Conservation (phyloP, 2,888 invertebrate species). For the Zonitis immaculata region DNA sequence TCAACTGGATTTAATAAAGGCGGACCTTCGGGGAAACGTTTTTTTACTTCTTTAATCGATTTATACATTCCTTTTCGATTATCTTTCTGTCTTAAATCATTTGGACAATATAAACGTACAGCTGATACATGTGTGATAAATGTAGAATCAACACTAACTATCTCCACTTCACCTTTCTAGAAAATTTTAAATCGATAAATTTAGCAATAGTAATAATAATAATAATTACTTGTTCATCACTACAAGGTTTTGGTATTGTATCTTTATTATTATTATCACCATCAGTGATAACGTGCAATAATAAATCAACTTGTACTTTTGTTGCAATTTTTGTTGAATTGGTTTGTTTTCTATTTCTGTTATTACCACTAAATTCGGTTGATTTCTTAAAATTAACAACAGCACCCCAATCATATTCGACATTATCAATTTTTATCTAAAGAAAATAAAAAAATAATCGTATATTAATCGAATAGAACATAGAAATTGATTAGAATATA, state of each 20-base stretch:
- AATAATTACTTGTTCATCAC: slow-evolving; percentile 54
- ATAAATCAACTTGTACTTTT: slow-evolving; percentile 74
- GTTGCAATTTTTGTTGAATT: slow-evolving; percentile 57
- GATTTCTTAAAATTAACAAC: slow-evolving; percentile 79
- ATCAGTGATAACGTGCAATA: slow-evolving; percentile 71
- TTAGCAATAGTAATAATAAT: too few species aligned
- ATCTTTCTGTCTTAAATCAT: slow-evolving; percentile 80
- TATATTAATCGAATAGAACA: not conserved
- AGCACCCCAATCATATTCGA: slow-evolving; percentile 96
- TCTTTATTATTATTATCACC: slow-evolving; percentile 50
- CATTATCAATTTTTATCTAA: slow-evolving; percentile 73
- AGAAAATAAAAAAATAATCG: slow-evolving; percentile 18
- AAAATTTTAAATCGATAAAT: too few species aligned
- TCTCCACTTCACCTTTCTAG: slow-evolving; percentile 79
- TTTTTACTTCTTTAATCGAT: slow-evolving; percentile 82
- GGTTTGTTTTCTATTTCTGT: slow-evolving; percentile 34
- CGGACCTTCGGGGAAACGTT: slow-evolving; percentile 80
- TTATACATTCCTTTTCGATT: slow-evolving; percentile 80
- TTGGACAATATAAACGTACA: slow-evolving; percentile 83
- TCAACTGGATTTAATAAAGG: slow-evolving; percentile 89
- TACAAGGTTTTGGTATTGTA: slow-evolving; percentile 65
- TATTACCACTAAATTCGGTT: slow-evolving; percentile 27
- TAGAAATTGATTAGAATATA: slow-evolving; percentile 41
- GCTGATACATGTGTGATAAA: slow-evolving; percentile 84
- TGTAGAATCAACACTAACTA: slow-evolving; percentile 79